Evolutionary conservation across 2,888 invertebrate genomes (phyloP), one percentile per base, ranked within the genome.

Genomic region (Steinernema hermaphroditum): DNA sequence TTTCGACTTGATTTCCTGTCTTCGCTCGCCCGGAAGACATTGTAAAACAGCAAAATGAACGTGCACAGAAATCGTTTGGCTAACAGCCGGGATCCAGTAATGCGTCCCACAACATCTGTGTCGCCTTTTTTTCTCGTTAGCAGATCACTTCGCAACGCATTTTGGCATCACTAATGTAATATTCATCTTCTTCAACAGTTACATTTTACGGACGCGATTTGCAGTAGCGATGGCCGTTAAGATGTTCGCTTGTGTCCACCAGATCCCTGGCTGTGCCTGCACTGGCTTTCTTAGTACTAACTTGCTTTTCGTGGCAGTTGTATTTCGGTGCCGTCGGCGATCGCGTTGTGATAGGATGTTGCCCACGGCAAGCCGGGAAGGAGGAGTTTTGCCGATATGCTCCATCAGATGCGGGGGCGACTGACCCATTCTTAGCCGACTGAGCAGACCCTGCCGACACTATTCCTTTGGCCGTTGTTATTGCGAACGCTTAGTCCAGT

Each of bases 341-440:
- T 32, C 62, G 62, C 62, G 62, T 24, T 62, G 62, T 62, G 62
- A 62, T 62, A 62, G 62, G 62, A 62, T 62, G 32, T 62, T 62
- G 62, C 62, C 62, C 62, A 62, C 62, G 62, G 62, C 62, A 62
- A 62, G 62, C 62, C 34, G 62, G 32, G 62, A 62, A 34, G 62
- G 62, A 62, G 62, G 62, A 62, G 62, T 32, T 62, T 62, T 62
- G 62, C 62, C 62, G 62, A 62, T 62, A 27, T 62, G 29, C 62
- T 62, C 62, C 62, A 62, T 62, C 62, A 62, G 62, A 32, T 62
- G 62, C 62, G 62, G 62, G 62, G 62, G 62, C 62, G 62, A 62
- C 29, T 62, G 62, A 62, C 62, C 62, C 62, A 62, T 62, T 62
- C 62, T 62, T 62, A 62, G 62, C 32, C 62, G 62, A 62, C 62